Evolutionary conservation across 2,797 vertebrate species (phyloP).

Genomic region (Epinephelus awoara): DNA sequence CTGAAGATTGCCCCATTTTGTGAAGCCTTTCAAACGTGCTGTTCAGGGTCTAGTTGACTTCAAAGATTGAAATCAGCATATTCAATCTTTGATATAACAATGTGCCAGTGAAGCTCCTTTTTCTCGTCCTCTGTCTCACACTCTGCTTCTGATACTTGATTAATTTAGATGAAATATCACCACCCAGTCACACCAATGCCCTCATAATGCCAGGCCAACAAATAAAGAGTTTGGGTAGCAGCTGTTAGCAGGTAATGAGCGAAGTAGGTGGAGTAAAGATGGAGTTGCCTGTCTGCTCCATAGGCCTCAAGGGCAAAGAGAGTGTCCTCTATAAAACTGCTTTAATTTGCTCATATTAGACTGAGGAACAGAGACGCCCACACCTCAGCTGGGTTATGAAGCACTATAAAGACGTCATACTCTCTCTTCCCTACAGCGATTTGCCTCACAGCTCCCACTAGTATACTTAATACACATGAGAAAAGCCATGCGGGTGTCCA

Average conservation of each 20-base stretch:
- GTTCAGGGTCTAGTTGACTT: slow-evolving; percentile 8
- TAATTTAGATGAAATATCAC: slow-evolving; percentile 39
- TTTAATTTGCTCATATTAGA: slow-evolving; percentile 82
- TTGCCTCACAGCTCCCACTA: slow-evolving; percentile 30
- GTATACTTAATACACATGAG: slow-evolving; percentile 20
- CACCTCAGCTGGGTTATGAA: slow-evolving; percentile 72
- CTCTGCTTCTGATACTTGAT: slow-evolving; percentile 20
- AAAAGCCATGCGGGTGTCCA: slow-evolving; percentile 6
- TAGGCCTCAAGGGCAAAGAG: slow-evolving; percentile 74
- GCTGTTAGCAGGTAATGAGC: slow-evolving; percentile 55
- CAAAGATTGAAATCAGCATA: neutral
- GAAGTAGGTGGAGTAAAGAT: slow-evolving; percentile 59
- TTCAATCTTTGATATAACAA: neutral
- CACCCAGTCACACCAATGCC: slow-evolving; percentile 20
- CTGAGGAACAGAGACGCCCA: slow-evolving; percentile 66
- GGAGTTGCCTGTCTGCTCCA: slow-evolving; percentile 47
- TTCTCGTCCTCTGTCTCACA: neutral
- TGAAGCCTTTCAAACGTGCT: slow-evolving; percentile 2
- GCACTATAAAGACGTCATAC: slow-evolving; percentile 68
- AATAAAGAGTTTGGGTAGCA: slow-evolving; percentile 62
- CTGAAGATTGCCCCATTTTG: slow-evolving; percentile 13
- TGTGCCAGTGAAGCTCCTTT: neutral
- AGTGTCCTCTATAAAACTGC: slow-evolving; percentile 76
- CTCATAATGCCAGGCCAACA: slow-evolving; percentile 37
- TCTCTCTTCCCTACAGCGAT: slow-evolving; percentile 30